Evolutionary conservation across 2,888 invertebrate species (phyloP).

Genomic region (Euproctis similis): DNA sequence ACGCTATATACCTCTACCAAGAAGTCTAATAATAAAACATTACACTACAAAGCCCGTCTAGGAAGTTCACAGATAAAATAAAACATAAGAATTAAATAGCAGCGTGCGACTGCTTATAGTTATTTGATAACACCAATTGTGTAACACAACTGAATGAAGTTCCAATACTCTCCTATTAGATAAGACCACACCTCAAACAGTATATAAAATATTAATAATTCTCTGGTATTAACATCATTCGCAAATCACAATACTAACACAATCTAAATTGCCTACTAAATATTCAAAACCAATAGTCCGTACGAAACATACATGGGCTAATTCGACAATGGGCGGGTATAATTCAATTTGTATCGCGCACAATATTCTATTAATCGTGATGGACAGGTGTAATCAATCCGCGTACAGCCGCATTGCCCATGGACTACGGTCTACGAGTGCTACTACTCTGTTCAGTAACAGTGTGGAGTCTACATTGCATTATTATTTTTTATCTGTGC

Average conservation of each 20-base stretch:
- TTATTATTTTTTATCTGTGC: too few relatives aligned
- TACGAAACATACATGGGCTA: slow-evolving; percentile 58
- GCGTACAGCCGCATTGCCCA: slow-evolving; percentile 35
- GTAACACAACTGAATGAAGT: too few relatives aligned
- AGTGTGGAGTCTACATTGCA: too few relatives aligned
- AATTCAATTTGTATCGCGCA: slow-evolving; percentile 71
- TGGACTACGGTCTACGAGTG: slow-evolving; percentile 12
- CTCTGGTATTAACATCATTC: slow-evolving; percentile 25
- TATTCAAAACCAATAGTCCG: slow-evolving; percentile 64
- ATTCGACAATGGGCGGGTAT: slow-evolving; percentile 62
- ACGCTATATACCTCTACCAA: too few relatives aligned
- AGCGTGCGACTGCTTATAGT: too few relatives aligned
- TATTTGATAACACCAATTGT: too few relatives aligned
- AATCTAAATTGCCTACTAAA: slow-evolving; percentile 66
- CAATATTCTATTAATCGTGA: slow-evolving; percentile 73
- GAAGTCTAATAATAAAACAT: too few relatives aligned
- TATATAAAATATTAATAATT: slow-evolving; percentile 14
- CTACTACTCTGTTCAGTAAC: slow-evolving; percentile 1
- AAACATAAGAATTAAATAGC: too few relatives aligned
- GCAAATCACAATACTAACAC: slow-evolving; percentile 38
- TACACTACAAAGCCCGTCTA: too few relatives aligned
- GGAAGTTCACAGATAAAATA: too few relatives aligned
- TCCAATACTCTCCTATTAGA: too few relatives aligned
- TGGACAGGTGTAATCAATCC: slow-evolving; percentile 72
- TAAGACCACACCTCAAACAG: not conserved